Evolutionary conservation across 2,113 vertebrate species (phyloP).

Genomic region (Ammodramus savannarum): DNA sequence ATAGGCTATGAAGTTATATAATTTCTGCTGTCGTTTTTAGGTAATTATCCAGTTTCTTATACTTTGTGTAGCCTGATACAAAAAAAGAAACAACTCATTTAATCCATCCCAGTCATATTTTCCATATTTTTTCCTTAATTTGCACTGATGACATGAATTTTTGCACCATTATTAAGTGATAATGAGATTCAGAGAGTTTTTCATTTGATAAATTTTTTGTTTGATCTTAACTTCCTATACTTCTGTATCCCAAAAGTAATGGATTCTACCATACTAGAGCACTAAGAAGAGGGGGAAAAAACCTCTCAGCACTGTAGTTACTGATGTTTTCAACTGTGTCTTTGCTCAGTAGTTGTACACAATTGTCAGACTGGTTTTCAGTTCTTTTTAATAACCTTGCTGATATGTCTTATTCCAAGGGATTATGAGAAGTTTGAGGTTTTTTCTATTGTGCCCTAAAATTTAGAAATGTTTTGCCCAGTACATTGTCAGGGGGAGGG

Average conservation of each 20-base stretch:
- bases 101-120: neutral
- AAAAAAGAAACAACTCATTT: neutral
- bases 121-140: neutral
- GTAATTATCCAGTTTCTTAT: slow-evolving; percentile 7
- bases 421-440: accelerated
- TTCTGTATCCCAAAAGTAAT: neutral
- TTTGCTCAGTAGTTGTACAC: neutral
- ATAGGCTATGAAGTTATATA: neutral
- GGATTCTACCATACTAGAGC: neutral
- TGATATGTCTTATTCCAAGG: neutral
- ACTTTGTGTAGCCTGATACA: neutral
- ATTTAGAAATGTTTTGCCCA: neutral
- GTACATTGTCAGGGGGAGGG: neutral
- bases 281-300: neutral
- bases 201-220: slow-evolving; percentile 33
- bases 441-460: neutral
- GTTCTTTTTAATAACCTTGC: neutral
- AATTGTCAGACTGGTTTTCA: neutral
- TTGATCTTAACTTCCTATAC: slow-evolving; percentile 26
- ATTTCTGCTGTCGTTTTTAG: slow-evolving; percentile 4
- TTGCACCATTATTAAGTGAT: slow-evolving; percentile 59
- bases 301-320: neutral
- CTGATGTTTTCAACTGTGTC: neutral
- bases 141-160: neutral
- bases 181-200: slow-evolving; percentile 29